Evolutionary conservation across 2,113 vertebrate genomes (phyloP).

Genomic region (Ptyas mucosa): DNA sequence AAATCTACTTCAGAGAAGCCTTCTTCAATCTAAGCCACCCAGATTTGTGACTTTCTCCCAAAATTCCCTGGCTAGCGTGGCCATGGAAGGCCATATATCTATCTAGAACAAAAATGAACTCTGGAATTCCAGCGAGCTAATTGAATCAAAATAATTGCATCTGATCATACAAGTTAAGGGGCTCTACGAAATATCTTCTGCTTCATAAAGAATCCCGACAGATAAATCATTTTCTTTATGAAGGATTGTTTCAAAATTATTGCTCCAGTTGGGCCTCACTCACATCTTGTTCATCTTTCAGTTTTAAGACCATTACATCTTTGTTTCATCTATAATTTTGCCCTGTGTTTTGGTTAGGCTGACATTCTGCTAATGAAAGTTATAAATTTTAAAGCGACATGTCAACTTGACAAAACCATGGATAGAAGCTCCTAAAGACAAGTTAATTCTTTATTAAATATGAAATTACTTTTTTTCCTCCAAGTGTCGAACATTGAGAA

Average conservation of each 20-base stretch:
- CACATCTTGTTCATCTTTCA: background rate
- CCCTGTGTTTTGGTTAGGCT: slow-evolving; percentile 58
- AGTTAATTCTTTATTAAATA: slow-evolving; percentile 49
- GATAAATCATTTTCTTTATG: background rate
- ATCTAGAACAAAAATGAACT: slow-evolving; percentile 45
- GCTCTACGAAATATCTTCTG: slow-evolving; percentile 24
- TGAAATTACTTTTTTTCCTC: slow-evolving; percentile 47
- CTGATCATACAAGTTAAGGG: slow-evolving; percentile 26
- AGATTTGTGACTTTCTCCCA: background rate
- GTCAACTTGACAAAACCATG: slow-evolving; percentile 45
- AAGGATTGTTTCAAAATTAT: slow-evolving; percentile 37
- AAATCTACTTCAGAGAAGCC: background rate
- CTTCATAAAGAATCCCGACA: background rate
- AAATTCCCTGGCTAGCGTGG: background rate
- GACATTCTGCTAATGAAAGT: slow-evolving; percentile 57
- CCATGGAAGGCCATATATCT: background rate
- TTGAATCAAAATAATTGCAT: slow-evolving; percentile 24
- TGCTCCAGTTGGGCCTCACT: background rate
- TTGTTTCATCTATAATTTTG: slow-evolving; percentile 50
- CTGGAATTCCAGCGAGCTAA: slow-evolving; percentile 7
- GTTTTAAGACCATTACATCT: slow-evolving; percentile 31
- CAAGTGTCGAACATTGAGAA: slow-evolving; percentile 9
- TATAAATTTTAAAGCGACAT: slow-evolving; percentile 52
- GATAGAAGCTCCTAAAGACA: slow-evolving; percentile 26
- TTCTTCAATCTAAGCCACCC: background rate